Base-by-base conservation (phyloP, 2,113 vertebrate genomes). In the Grallaria varia region DNA sequence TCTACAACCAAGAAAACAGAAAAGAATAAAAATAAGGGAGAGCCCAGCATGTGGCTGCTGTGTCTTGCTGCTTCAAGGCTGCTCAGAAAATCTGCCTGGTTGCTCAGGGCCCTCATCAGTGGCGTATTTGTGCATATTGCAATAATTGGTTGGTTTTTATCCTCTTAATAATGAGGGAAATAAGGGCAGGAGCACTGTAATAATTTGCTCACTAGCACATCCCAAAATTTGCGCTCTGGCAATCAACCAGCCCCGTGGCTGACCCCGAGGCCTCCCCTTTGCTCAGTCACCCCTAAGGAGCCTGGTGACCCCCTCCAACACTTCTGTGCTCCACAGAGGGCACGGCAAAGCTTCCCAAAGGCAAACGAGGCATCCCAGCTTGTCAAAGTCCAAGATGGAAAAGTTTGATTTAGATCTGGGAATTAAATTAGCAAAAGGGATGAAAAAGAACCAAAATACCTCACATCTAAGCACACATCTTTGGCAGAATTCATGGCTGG, bases 391-490 rank as follows among this genome's bases (percentile, higher is more conserved):
- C 0, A 14, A 58, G 44, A 19, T 3, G 40, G 90, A 85, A 87
- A 76, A 47, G n/a, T 13, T 53, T 42, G 20, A 45, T 91, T 89
- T 84, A 30, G 16, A 44, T 68, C 87, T 94, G 95, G 84, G 69
- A 95, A 95, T 49, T 60, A 78, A 91, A 79, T 94, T 93, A 95
- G 35, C 33, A 47, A 91, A 84, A 84, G 44, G 77, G 52, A 89
- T 39, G 31, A 91, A 89, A 75, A 91, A 73, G 62, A 86, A 77
- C 55, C 66, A 52, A 56, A 87, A 79, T 33, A 37, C 76, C 56
- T 87, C 52, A 4, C 39, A 27, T 81, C 64, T 69, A 84, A 81
- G 69, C 60, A 67, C 0, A 0, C 25, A 39, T 71, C 89, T 89
- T 63, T 89, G 87, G 69, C 87, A 93, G 69, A 68, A 84, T 72